Evolutionary conservation across 2,888 invertebrate genomes (phyloP), one percentile per base, ranked within the genome.

Genomic region (Zonitis immaculata): DNA sequence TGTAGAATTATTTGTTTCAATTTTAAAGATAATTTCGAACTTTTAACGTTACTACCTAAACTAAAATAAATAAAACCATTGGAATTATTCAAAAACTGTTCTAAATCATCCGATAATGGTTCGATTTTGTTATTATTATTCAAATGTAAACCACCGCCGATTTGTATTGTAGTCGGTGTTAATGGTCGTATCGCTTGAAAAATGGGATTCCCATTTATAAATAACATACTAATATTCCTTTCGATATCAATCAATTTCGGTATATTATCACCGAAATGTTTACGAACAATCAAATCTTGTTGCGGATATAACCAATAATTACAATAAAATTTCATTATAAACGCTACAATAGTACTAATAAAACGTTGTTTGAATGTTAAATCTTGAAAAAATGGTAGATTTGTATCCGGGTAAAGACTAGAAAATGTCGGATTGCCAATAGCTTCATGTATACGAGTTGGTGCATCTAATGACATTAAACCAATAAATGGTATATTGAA

Each of bases 11-110:
- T 63, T 27, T 70, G 60, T 11, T 67, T 51, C 14, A 68, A 66
- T 20, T 71, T 55, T n/a, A 58, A 52, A 3, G 70, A 60, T 43
- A 77, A 52, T 26, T 66, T 54, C 11, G 64, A 59, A n/a, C 69
- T 71, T 57, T 71, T 72, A 1, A 77, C 64, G 47, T 73, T 70
- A 1, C 75, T 71, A 0, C 79, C 79, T 54, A 79, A 63, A 55
- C 76, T 75, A 54, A 76, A 74, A 51, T 73, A 73, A 16, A 77
- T 68, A 1, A 69, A 71, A 11, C 76, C 77, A 26, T 59, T 53
- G 2, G 72, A 66, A n/a, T 63, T 59, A 48, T 76, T 72, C 56
- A 77, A 51, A 54, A 69, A 73, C 16, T 56, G 42, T 58, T 72
- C 54, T 4, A 76, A 45, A 44, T 73, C 70, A 73, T 74, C 1